These are phyloP conservation scores for Alouatta palliata DNA, from an alignment of 2,113 vertebrate genomes.

Conservation along the genomic window DNA sequence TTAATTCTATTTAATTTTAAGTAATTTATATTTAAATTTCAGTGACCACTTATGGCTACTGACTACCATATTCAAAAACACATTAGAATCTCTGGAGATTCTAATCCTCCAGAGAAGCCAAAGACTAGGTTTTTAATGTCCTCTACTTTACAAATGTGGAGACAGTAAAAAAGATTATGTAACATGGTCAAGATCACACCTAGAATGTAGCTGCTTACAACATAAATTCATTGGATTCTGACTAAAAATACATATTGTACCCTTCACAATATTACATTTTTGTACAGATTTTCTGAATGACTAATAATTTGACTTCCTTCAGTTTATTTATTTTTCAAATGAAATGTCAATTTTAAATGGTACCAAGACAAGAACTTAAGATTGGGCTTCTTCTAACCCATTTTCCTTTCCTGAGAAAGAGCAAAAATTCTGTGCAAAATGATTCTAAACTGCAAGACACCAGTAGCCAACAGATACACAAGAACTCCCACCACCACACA, in stretches of 20 bases:
- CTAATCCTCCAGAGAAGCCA: background rate
- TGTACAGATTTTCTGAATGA: background rate
- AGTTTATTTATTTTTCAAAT: background rate
- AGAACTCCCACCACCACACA: background rate
- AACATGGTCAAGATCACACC: background rate
- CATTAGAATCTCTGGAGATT: background rate
- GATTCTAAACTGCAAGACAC: background rate
- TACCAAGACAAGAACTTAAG: background rate
- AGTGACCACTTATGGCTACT: background rate
- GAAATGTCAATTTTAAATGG: background rate
- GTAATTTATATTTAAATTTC: background rate
- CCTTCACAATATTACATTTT: background rate
- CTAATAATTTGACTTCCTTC: background rate
- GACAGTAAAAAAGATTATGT: background rate
- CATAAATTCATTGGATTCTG: background rate
- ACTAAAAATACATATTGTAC: background rate
- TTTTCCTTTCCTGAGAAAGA: background rate
- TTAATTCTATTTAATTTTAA: background rate
- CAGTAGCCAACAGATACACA: background rate
- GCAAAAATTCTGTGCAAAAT: background rate
- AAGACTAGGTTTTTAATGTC: background rate
- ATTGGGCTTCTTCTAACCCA: background rate
- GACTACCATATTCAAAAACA: background rate
- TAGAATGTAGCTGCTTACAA: background rate
- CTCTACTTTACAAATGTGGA: slow-evolving; percentile 31